Conservation (phyloP, 2,113 vertebrate species). For the Austrofundulus limnaeus region DNA sequence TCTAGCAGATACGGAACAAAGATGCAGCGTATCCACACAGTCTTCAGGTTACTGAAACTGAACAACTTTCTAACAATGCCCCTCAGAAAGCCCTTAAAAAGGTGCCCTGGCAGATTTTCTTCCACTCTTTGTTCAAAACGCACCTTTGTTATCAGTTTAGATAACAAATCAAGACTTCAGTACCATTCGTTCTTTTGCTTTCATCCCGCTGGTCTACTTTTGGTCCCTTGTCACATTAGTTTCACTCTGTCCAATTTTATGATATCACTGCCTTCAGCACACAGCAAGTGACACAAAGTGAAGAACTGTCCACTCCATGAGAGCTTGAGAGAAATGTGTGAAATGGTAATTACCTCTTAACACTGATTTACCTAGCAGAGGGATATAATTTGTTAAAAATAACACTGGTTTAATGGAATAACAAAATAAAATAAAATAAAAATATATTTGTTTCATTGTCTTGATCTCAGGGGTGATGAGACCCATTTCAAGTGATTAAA, state of each 20-base stretch:
- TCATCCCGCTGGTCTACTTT: constrained; percentile 7
- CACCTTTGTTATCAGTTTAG: constrained; percentile 15
- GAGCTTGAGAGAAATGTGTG: neutral
- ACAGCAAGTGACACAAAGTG: neutral
- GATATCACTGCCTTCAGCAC: constrained; percentile 5
- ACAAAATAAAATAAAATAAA: no score
- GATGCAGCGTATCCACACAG: neutral
- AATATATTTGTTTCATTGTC: neutral
- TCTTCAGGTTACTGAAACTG: neutral
- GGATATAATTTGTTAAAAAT: neutral
- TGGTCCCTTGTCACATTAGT: constrained; percentile 17
- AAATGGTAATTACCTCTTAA: neutral
- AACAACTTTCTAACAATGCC: neutral
- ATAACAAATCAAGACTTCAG: constrained; percentile 21
- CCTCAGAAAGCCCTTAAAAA: constrained; percentile 9
- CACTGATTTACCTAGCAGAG: neutral
- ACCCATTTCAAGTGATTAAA: neutral
- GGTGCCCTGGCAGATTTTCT: neutral
- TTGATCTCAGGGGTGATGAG: neutral
- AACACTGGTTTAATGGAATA: neutral
- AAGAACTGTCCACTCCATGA: constrained; percentile 5
- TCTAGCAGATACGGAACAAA: constrained; percentile 22
- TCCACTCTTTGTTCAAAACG: constrained; percentile 2
- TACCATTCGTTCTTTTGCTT: constrained; percentile 11
- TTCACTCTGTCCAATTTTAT: constrained; percentile 33